phyloP scores from a whole-genome alignment of 2,113 vertebrate species.

The Equus przewalskii region DNA sequence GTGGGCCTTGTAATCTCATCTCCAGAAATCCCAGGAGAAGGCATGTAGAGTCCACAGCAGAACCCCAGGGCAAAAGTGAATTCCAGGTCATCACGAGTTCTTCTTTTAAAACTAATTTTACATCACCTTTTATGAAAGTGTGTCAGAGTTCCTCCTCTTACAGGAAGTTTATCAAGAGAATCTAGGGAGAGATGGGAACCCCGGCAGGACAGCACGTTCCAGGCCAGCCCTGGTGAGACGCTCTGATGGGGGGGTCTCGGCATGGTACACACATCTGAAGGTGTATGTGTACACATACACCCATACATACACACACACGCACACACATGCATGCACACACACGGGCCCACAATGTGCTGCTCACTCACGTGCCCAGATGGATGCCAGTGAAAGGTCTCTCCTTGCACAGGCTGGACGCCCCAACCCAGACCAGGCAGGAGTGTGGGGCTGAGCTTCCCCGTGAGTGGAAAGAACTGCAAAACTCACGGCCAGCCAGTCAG shows the following conservation, averaged over 20 bases:
- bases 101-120: constrained; percentile 25
- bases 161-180: neutral
- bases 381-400: accelerated
- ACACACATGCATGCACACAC: neutral
- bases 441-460: neutral
- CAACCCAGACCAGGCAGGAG: neutral
- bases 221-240: neutral
- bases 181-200: neutral
- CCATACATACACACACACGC: accelerated
- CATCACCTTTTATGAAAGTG: neutral
- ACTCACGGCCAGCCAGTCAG: neutral
- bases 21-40: neutral
- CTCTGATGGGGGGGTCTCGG: neutral
- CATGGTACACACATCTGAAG: no score
- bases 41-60: accelerated
- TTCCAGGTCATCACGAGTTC: neutral
- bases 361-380: accelerated
- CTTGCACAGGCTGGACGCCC: accelerated
- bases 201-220: neutral
- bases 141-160: neutral
- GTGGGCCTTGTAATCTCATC: neutral
- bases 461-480: no score
- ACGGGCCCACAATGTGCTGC: neutral
- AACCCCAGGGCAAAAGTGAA: neutral
- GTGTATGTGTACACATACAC: neutral